Evolutionary conservation across 2,888 invertebrate species (phyloP).

Genomic region (Minunthozetes semirufus): DNA sequence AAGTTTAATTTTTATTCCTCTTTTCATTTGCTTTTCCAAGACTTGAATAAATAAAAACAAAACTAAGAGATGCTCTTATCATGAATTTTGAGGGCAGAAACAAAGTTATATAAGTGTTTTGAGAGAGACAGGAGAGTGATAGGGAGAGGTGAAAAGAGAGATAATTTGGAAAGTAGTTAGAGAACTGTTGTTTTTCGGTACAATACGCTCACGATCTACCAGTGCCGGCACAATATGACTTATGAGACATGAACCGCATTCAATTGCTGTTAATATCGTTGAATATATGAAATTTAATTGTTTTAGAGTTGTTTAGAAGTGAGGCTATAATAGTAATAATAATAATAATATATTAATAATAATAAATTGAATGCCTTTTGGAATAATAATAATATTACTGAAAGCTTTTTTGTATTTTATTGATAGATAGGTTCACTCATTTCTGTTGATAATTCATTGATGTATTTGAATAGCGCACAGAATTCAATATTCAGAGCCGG

Average conservation of each 20-base stretch:
- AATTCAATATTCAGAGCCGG: slow-evolving; percentile 5
- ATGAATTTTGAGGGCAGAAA: neutral
- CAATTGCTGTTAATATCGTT: slow-evolving; percentile 2
- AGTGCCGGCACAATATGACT: neutral
- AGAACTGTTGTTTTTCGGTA: neutral
- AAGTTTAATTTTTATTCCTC: neutral
- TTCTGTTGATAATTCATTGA: neutral
- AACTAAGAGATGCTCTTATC: neutral
- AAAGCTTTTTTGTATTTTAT: neutral
- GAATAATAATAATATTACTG: neutral
- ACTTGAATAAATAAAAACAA: neutral
- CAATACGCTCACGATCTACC: slow-evolving; percentile 13
- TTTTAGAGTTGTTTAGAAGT: slow-evolving; percentile 1
- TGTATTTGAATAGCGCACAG: neutral
- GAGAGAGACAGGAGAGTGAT: too few relatives aligned
- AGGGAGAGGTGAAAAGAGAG: too few relatives aligned
- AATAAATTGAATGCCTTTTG: neutral
- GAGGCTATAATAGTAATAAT: neutral
- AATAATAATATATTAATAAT: neutral
- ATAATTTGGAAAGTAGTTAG: neutral
- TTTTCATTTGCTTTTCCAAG: neutral
- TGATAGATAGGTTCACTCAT: slow-evolving; percentile 11
- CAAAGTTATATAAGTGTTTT: too few relatives aligned
- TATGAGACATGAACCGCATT: neutral
- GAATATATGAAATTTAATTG: slow-evolving; percentile 13